Percentiles rank a stretch among this genome's conserved stretches.
Conservation (phyloP, 2,797 vertebrate genomes). For the Melanogrammus aeglefinus region DNA sequence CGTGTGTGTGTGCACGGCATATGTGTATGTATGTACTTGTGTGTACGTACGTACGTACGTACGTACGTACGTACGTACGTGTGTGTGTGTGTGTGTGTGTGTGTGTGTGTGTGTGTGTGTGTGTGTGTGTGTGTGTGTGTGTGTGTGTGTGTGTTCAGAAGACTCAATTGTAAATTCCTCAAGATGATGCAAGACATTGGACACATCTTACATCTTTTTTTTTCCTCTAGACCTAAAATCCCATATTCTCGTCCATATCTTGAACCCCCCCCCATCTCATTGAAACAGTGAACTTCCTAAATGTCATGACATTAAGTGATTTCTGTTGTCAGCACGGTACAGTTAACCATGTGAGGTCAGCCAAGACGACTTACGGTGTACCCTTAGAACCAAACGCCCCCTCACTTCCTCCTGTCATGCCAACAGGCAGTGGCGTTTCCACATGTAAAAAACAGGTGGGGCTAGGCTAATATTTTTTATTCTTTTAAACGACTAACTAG, state of each 20-base stretch:
- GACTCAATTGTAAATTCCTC: too few relatives aligned
- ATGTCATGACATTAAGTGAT: constrained; percentile 25
- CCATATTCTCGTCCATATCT: neutral
- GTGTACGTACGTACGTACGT: too few relatives aligned
- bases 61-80: too few relatives aligned
- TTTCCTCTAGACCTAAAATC: neutral
- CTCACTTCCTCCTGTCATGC: neutral
- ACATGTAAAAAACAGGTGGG: too few relatives aligned
- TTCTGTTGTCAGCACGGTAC: constrained; percentile 5
- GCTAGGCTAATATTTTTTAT: too few relatives aligned
- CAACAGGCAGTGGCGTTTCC: too few relatives aligned
- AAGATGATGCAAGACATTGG: neutral
- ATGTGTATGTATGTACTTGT: too few relatives aligned
- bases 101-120: neutral
- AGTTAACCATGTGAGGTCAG: constrained; percentile 14
- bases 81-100: constrained; percentile 4
- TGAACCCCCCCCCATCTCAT: constrained; percentile 1
- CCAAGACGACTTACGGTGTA: neutral
- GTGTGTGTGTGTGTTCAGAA: neutral
- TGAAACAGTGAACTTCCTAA: constrained; percentile 21
- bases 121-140: too few relatives aligned
- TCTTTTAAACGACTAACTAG: too few relatives aligned
- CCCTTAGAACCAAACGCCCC: neutral
- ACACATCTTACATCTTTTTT: neutral
- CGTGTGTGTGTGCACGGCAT: too few relatives aligned